Conservation (phyloP, 2,797 vertebrate species). For the Erithacus rubecula region DNA sequence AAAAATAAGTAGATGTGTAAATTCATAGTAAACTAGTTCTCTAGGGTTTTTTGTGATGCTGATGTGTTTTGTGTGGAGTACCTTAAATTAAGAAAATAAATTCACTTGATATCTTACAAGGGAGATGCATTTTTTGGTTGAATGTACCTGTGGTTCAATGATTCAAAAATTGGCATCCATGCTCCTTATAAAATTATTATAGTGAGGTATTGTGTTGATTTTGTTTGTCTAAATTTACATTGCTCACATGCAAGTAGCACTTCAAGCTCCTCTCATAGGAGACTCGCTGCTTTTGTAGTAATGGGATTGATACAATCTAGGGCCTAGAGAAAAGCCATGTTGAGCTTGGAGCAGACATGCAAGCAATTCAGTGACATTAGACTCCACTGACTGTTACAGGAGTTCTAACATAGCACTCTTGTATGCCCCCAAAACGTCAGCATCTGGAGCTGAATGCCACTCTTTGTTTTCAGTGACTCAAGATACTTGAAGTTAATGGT, state of each 20-base stretch:
- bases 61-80: background rate
- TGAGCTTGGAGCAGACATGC: background rate
- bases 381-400: background rate
- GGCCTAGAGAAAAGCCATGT: fast-evolving
- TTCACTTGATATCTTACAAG: background rate
- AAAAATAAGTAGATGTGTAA: background rate
- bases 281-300: background rate
- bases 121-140: background rate
- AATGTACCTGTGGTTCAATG: background rate
- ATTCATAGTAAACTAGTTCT: background rate
- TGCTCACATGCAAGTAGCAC: background rate
- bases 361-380: background rate
- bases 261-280: background rate
- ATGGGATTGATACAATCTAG: background rate
- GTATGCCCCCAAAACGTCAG: background rate
- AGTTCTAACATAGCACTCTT: background rate
- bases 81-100: background rate
- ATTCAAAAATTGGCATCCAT: background rate
- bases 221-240: background rate
- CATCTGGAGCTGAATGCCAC: background rate
- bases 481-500: background rate
- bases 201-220: background rate
- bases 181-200: background rate
- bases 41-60: background rate
- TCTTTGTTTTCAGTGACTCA: background rate